Conservation (phyloP, 2,797 vertebrate species). For the Anguilla anguilla region DNA sequence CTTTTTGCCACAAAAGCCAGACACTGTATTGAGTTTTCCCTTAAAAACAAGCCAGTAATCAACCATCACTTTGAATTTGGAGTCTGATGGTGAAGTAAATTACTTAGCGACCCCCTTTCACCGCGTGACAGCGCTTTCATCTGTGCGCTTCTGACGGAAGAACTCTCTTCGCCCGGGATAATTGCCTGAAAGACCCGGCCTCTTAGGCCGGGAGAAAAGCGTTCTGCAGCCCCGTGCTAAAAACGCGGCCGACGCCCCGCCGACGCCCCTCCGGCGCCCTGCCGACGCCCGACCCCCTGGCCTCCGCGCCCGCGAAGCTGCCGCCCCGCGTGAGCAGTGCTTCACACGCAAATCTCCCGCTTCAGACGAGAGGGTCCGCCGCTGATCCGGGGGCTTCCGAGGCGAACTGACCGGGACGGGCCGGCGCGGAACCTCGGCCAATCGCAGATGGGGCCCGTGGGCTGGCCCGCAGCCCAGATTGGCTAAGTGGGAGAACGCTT, state of each 20-base stretch:
- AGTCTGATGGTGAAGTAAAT: conserved; percentile 23
- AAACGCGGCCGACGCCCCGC: background rate
- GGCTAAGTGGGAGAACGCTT: background rate
- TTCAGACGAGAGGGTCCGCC: background rate
- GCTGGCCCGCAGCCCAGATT: background rate
- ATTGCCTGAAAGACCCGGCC: background rate
- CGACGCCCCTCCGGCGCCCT: no score
- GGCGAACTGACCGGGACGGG: background rate
- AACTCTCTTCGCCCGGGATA: background rate
- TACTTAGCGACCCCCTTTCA: conserved; percentile 15
- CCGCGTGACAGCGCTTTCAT: background rate
- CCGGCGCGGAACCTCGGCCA: background rate
- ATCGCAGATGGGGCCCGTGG: background rate
- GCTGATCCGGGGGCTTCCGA: background rate
- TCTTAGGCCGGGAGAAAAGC: background rate
- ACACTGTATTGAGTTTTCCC: background rate
- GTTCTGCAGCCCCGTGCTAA: background rate
- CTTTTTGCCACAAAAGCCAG: background rate
- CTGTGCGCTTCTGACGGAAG: conserved; percentile 1
- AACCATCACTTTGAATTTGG: conserved; percentile 18
- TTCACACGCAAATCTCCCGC: background rate
- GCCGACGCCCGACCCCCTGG: no score
- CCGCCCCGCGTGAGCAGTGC: no score
- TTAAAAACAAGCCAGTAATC: conserved; percentile 1
- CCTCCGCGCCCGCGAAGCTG: no score